Evolutionary conservation across 2,888 invertebrate genomes (phyloP), one percentile per base, ranked within the genome.

Genomic region (Synergus japonicus): DNA sequence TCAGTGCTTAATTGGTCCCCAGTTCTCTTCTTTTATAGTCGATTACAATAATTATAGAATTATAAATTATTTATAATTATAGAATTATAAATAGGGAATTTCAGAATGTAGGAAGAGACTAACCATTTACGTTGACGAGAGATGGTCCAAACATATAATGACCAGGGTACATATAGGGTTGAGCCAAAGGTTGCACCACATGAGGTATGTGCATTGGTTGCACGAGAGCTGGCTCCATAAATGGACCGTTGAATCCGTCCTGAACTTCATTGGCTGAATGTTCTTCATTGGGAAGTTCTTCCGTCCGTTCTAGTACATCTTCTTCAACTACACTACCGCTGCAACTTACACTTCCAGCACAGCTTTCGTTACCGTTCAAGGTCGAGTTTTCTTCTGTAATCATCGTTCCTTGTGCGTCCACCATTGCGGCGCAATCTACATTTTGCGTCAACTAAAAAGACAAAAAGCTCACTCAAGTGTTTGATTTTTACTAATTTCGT

Each of bases 61-160:
- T n/a, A n/a, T n/a, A n/a, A n/a, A n/a, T n/a, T n/a, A n/a, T n/a
- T n/a, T n/a, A n/a, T n/a, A n/a, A n/a, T n/a, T n/a, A n/a, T n/a
- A n/a, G n/a, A n/a, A n/a, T n/a, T n/a, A n/a, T 37, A 49, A 44
- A 37, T 44, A 76, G 9, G 0, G 15, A 18, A 9, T 4, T 12
- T 1, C 8, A 22, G 15, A 4, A 22, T 46, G 1, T 15, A 77
- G 13, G 13, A 22, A 15, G 5, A 66, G 18, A 84, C 84, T 46
- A 83, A 93, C 93, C 93, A 87, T 93, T 93, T 80, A 93, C 91
- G 90, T 93, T 93, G 89, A 93, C 92, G 86, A 93, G 88, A 49
- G 93, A 92, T 54, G 93, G 92, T 7, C 93, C 93, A 85, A 93
- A 93, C 92, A 93, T 93, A 88, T 92, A 93, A 82, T 91, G 91